Base-by-base conservation (phyloP, 2,888 invertebrate genomes). In the Limnephilus rhombicus region DNA sequence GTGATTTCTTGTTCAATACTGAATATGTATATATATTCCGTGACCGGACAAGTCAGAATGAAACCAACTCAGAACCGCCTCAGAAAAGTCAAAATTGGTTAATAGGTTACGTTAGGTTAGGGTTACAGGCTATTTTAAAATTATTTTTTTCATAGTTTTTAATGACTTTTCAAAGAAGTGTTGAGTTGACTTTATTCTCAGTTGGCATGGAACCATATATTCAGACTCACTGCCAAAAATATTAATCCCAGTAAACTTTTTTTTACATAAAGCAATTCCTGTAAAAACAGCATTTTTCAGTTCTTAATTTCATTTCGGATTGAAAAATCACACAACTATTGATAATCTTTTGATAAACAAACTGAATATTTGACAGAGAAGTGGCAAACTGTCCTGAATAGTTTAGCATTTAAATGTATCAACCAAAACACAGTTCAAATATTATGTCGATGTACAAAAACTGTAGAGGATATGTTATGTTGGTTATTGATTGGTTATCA, bases 341-440 rank as follows among this genome's bases (percentile, higher is more conserved):
- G 68, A n/a, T 9, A 68, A 68, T 68, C 68, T 68, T 24, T 68
- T 68, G 24, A 24, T 68, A 83, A 37, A 83, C 37, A 37, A 37
- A 34, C 37, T 37, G 37, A 83, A 83, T 83, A n/a, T 83, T 41
- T 37, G 24, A 83, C 7, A 18, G 24, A 37, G 83, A 83, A 41
- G 83, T 37, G 31, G 18, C 83, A 37, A 24, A 68, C 68, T n/a
- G 68, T 68, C 68, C 49, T 89, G 89, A 89, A 89, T 89, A 89
- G 80, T 89, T 89, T 89, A 80, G 89, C 89, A 89, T 89, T 89
- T 53, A 82, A 87, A 91, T 87, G 31, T 87, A 53, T 53, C 68
- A 68, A 68, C 24, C 7, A 68, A 68, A 68, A n/a, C 53, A 24
- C 9, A 68, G 7, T n/a, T 24, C 68, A 24, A 68, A 68, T 24